Evolutionary conservation across 2,888 invertebrate genomes (phyloP).

Genomic region (Protophormia terraenovae): DNA sequence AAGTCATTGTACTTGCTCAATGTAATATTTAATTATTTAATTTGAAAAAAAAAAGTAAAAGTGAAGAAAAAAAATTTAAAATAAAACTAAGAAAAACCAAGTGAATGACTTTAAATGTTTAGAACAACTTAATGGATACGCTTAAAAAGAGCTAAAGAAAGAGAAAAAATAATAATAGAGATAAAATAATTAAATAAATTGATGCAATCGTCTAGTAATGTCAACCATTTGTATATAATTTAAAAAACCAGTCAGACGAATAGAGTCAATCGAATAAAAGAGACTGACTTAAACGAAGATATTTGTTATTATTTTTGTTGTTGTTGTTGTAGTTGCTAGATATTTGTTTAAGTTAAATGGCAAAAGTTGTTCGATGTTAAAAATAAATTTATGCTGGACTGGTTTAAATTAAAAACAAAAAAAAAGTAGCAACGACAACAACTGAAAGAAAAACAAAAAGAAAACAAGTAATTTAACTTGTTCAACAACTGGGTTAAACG

Average conservation of each 20-base stretch:
- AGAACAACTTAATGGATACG: slow-evolving; percentile 7
- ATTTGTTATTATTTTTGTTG: not conserved
- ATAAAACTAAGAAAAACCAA: not conserved
- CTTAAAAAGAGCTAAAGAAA: not conserved
- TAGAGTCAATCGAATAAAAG: not conserved
- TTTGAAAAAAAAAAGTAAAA: slow-evolving; percentile 15
- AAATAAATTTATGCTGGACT: slow-evolving; percentile 45
- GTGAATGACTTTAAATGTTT: slow-evolving; percentile 26
- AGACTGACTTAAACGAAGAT: not conserved
- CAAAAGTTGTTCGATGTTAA: slow-evolving; percentile 40
- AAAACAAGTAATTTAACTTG: slow-evolving; percentile 52
- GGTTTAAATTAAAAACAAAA: slow-evolving; percentile 42
- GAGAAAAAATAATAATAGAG: not conserved
- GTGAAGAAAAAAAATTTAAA: not conserved
- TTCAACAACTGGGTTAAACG: slow-evolving; percentile 66
- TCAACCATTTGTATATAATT: not conserved
- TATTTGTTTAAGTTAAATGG: slow-evolving; percentile 34
- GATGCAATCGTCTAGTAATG: slow-evolving; percentile 42
- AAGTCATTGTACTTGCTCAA: slow-evolving; percentile 5
- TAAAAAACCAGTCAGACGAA: slow-evolving; percentile 22
- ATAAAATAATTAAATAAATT: slow-evolving; percentile 31
- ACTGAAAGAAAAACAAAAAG: not conserved
- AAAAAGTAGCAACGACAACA: slow-evolving; percentile 10
- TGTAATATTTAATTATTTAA: not conserved
- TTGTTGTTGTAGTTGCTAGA: not conserved